phyloP scores from a whole-genome alignment of 1,140 invertebrate genomes.

The Nephila pilipes region DNA sequence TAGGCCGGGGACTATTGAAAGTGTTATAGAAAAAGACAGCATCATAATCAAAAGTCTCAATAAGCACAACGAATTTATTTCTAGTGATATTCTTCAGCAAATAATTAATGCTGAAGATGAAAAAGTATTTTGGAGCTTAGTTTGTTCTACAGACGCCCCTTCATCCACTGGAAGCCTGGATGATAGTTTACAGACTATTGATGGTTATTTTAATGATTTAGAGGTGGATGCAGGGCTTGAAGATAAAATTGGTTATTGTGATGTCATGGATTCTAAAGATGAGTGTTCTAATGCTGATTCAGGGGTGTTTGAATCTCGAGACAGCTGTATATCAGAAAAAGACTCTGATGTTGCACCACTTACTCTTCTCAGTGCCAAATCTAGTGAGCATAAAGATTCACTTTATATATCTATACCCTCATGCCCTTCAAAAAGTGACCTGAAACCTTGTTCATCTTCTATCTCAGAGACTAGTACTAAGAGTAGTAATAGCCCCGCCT shows the following conservation, averaged over 20 bases:
- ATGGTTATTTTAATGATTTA: conserved; percentile 60
- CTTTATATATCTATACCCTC: conserved; percentile 70
- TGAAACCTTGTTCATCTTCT: conserved; percentile 46
- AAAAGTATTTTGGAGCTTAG: conserved; percentile 72
- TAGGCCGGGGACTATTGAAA: neutral
- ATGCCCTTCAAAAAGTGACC: conserved; percentile 52
- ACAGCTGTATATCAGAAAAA: conserved; percentile 69
- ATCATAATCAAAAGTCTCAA: conserved; percentile 1
- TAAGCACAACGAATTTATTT: conserved; percentile 23
- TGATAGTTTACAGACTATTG: conserved; percentile 70
- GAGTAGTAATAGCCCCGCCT: conserved; percentile 79
- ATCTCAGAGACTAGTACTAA: conserved; percentile 61
- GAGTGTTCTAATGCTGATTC: conserved; percentile 74
- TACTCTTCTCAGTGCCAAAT: conserved; percentile 64
- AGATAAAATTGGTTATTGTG: conserved; percentile 38
- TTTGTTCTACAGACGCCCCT: conserved; percentile 65
- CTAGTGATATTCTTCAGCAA: conserved; percentile 53
- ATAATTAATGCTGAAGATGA: conserved; percentile 72
- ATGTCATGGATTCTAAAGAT: conserved; percentile 54
- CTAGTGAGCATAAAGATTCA: conserved; percentile 55
- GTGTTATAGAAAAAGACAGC: neutral
- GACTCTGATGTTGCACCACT: conserved; percentile 52
- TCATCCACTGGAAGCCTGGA: conserved; percentile 25
- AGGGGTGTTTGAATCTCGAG: conserved; percentile 70
- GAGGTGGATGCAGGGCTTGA: neutral